Percentiles rank a stretch among this genome's conserved stretches.
Conservation (phyloP, 2,797 vertebrate species). For the Australoheros facetus region DNA sequence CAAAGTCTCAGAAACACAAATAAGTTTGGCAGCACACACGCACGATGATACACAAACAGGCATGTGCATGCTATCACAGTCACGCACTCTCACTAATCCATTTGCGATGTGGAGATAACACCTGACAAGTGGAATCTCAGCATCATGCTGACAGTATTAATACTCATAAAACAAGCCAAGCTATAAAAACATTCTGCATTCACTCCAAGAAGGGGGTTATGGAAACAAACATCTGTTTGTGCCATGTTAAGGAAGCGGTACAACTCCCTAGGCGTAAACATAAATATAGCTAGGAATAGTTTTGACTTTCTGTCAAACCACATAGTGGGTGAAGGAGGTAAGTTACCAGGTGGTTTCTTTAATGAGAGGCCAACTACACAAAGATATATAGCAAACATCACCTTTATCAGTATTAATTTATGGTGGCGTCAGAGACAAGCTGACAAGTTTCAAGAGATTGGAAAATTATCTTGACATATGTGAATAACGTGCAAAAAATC, state of each 20-base stretch:
- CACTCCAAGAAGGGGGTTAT: conserved; percentile 46
- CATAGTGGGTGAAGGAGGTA: not conserved
- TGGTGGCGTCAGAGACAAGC: not conserved
- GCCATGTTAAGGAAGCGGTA: conserved; percentile 52
- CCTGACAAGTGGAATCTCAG: conserved; percentile 67
- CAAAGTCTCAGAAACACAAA: conserved; percentile 55
- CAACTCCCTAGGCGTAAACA: conserved; percentile 49
- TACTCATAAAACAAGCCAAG: conserved; percentile 62
- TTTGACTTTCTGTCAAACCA: conserved; percentile 48
- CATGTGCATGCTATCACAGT: not conserved
- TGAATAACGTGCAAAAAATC: not conserved
- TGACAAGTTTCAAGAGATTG: not conserved
- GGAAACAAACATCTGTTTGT: conserved; percentile 68
- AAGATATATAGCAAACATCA: not conserved
- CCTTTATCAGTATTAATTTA: not conserved
- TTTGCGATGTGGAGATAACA: conserved; percentile 57
- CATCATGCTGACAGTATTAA: conserved; percentile 66
- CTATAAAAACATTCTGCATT: conserved; percentile 64
- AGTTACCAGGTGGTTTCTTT: conserved; percentile 24
- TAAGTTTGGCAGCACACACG: conserved; percentile 55
- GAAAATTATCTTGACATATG: not conserved
- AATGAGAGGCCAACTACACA: conserved; percentile 7
- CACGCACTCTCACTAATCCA: conserved; percentile 50
- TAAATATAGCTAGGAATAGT: conserved; percentile 59
- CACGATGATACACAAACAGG: conserved; percentile 13